phyloP scores from a whole-genome alignment of 2,888 invertebrate genomes.

The Syrista parreyssii region DNA sequence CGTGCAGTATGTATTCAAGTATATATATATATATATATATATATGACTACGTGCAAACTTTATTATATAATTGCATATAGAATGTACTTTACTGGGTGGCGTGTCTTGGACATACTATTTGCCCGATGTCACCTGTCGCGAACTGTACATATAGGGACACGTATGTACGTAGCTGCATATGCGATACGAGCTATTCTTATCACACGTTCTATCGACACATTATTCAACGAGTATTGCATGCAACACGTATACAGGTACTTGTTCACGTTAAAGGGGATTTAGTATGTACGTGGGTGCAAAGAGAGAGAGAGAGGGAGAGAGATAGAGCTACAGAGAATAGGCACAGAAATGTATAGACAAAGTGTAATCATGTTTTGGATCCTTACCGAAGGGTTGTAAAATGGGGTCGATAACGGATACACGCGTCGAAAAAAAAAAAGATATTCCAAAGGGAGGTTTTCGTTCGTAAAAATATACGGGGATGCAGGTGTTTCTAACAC shows the following conservation, averaged over 20 bases:
- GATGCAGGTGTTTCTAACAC: not conserved
- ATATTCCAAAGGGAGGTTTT: not conserved
- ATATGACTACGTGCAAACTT: not conserved
- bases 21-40: not conserved
- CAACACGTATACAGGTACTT: not conserved
- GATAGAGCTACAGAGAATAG: no score
- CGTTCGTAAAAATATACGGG: not conserved
- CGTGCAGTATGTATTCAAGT: not conserved
- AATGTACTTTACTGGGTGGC: not conserved
- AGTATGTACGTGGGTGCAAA: not conserved
- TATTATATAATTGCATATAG: not conserved
- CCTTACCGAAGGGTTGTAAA: not conserved
- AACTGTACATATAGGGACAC: not conserved
- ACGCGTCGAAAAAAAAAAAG: not conserved
- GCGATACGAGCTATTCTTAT: conserved; percentile 27
- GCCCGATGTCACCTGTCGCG: not conserved
- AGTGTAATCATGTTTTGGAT: not conserved
- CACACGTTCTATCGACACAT: conserved; percentile 38
- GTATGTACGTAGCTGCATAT: not conserved
- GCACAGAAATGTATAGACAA: not conserved
- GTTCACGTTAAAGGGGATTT: not conserved
- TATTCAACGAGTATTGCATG: conserved; percentile 30
- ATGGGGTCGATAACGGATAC: not conserved
- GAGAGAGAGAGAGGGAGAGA: no score
- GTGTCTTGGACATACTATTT: not conserved